Percentiles rank a stretch among this genome's conserved stretches.
These are phyloP conservation scores for Protaetia brevitarsis DNA, from an alignment of 1,140 invertebrate species.

Conservation along the genomic window DNA sequence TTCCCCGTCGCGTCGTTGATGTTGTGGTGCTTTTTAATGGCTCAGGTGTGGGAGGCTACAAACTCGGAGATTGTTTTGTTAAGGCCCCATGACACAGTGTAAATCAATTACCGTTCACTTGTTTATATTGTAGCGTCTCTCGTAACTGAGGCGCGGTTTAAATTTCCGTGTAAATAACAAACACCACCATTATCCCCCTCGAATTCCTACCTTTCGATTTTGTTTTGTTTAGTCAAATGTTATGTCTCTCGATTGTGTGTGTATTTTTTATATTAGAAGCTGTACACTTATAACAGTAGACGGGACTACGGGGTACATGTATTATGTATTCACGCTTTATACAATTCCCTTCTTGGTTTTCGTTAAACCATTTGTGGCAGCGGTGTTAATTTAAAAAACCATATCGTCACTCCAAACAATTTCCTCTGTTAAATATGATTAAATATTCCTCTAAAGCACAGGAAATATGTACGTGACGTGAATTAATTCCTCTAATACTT, in stretches of 20 bases:
- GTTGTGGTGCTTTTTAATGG: slow-evolving; percentile 22
- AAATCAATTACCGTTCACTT: slow-evolving; percentile 26
- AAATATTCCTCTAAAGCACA: no score
- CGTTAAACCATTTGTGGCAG: not conserved
- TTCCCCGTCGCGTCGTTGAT: slow-evolving; percentile 7
- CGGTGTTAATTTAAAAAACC: not conserved
- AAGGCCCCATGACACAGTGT: slow-evolving; percentile 24
- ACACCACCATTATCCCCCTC: slow-evolving; percentile 12
- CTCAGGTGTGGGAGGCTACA: slow-evolving; percentile 25
- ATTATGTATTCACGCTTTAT: slow-evolving; percentile 4
- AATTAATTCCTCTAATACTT: no score
- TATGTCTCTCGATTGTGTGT: slow-evolving; percentile 15
- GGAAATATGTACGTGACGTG: no score
- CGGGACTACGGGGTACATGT: not conserved
- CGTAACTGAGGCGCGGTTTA: slow-evolving; percentile 23
- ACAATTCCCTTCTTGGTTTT: not conserved
- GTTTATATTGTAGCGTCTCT: slow-evolving; percentile 25
- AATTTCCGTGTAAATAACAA: slow-evolving; percentile 18
- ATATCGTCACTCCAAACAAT: no score
- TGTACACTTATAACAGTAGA: not conserved
- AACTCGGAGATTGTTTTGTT: slow-evolving; percentile 26
- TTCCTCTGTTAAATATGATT: no score
- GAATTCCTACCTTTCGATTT: slow-evolving; percentile 12
- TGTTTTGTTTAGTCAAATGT: slow-evolving; percentile 17
- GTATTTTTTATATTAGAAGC: slow-evolving; percentile 14